Base-by-base conservation (phyloP, 1,140 invertebrate species). In the Ceratosolen fusciceps region DNA sequence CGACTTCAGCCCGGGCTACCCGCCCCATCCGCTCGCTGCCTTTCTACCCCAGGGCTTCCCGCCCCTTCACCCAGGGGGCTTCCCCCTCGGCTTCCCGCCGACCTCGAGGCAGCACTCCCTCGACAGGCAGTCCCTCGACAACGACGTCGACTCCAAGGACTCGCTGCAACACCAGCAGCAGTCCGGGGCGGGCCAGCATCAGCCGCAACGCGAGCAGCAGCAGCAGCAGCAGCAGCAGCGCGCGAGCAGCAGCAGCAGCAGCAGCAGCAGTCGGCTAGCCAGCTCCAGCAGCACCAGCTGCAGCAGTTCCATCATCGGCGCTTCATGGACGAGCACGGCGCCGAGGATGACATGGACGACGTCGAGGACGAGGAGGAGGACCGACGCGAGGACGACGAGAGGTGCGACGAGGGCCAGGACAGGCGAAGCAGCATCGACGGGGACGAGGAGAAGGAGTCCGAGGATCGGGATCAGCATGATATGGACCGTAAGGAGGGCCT, bases 11-110 rank as follows among this genome's bases (percentile, higher is more conserved):
- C 93, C 94, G 14, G 85, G 88, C 4, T 87, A 88, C 52, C 89
- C 89, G 73, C 87, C 86, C 37, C 86, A 88, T 81, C 90, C 91
- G 29, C 85, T 90, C 19, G 90, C 92, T 37, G 92, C 91, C 60
- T 92, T 92, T 85, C 88, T 93, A 49, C 92, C 92, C 62, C 92
- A 92, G 82, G 92, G 92, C 26, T 93, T 95, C 81, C 93, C 92
- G 43, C 83, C 92, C 88, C 73, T 92, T 87, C 82, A 92, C 92
- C 93, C 88, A 58, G 80, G 85, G 7, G 87, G 86, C 26, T 90
- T 90, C 83, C 91, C 92, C 83, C 90, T 92, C 82, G 92, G 92
- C 83, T 93, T 94, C 84, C 92, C 92, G 80, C 91, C 91, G 9
- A 87, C 91, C 82, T 91, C 91, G 86, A 91, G 92, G 82, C 91